Evolutionary conservation across 2,888 invertebrate genomes (phyloP).

Genomic region (Microctonus brassicae): DNA sequence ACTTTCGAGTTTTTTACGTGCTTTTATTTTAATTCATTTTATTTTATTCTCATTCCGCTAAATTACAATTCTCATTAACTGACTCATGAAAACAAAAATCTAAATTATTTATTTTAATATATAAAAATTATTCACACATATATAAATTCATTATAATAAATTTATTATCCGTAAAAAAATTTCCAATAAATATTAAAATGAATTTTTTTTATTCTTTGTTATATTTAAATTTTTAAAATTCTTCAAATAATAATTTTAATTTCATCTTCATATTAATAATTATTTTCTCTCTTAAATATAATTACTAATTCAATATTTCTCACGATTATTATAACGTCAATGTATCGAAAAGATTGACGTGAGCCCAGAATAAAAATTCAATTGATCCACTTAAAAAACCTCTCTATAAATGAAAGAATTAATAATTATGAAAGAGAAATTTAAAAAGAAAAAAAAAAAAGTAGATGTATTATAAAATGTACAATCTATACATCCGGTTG

Average conservation of each 20-base stretch:
- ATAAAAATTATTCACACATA: background rate
- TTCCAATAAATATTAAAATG: background rate
- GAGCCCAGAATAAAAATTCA: background rate
- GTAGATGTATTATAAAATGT: background rate
- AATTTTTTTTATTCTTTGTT: no score
- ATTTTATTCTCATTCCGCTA: conserved; percentile 23
- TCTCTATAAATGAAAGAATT: background rate
- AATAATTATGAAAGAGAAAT: background rate
- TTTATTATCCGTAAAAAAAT: background rate
- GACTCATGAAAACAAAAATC: conserved; percentile 24
- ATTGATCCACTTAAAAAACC: conserved; percentile 13
- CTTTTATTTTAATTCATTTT: conserved; percentile 11
- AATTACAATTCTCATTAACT: conserved; percentile 46
- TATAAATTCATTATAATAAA: background rate
- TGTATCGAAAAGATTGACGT: conserved; percentile 12
- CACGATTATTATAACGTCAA: background rate
- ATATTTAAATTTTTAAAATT: no score
- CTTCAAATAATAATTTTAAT: no score
- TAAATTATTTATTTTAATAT: background rate
- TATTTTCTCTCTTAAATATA: background rate
- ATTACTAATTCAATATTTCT: background rate
- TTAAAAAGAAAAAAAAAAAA: background rate
- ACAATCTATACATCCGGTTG: background rate
- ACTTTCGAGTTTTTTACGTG: conserved; percentile 24
- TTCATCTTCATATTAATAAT: no score